Evolutionary conservation across 2,113 vertebrate species (phyloP), one percentile per base, ranked within the genome.

Genomic region (Neogobius melanostomus): DNA sequence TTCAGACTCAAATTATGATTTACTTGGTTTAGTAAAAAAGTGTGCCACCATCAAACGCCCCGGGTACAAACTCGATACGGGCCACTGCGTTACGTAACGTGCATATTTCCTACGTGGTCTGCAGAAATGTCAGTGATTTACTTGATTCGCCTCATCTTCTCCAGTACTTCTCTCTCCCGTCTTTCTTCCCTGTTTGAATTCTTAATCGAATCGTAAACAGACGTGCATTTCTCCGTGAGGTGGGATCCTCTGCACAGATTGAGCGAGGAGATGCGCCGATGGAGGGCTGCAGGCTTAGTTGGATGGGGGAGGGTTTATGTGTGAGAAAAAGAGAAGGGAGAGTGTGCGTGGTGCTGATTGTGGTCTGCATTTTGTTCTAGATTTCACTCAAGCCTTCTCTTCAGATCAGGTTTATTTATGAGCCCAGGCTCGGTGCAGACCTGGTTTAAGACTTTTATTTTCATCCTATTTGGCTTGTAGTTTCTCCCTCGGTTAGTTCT

Each of bases 191-290:
- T 74, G 78, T 84, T 84, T 87, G 64, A 85, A 80, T 84, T 81
- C 88, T 64, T 81, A 87, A 88, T 87, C 76, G 80, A 75, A 60
- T 61, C 67, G 68, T 84, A 86, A 86, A 85, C 77, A 79, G 71
- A 65, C 71, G 50, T 79, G 76, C 61, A 78, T 88, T 76, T 87
- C 70, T 75, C 73, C 79, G 80, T 76, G 74, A 81, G 84, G 80
- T 65, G 69, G 71, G 79, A 86, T 86, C 88, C 77, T 83, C 28
- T 59, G 67, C 43, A 76, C 72, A 79, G 75, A 84, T 60, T 81
- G 79, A 72, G 42, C 21, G 68, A 65, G 50, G 61, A 43, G 63
- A 68, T n/a, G 12, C 17, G 65, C 42, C 36, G 12, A 64, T 62
- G 43, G 52, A 11, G 45, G 52, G 59, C n/a, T 21, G 46, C 54